Conservation (phyloP, 2,888 invertebrate species). For the Zele albiditarsus region DNA sequence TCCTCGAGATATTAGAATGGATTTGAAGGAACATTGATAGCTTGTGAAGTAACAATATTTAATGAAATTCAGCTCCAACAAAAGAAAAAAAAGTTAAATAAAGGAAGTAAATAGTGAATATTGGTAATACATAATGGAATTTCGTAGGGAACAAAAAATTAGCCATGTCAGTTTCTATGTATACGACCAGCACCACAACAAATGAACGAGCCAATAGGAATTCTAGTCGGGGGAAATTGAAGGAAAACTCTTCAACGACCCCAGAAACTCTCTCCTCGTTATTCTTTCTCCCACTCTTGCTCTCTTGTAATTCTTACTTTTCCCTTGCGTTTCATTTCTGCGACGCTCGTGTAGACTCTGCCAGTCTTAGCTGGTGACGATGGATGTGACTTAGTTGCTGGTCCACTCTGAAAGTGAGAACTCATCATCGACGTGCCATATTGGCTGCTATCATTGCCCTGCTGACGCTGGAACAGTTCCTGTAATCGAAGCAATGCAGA, state of each 20-base stretch:
- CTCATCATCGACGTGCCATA: constrained; percentile 79
- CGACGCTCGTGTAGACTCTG: constrained; percentile 92
- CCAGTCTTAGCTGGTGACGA: constrained; percentile 81
- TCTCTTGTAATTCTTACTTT: constrained; percentile 76
- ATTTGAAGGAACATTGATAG: no score
- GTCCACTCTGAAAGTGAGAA: constrained; percentile 81
- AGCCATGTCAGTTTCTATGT: not conserved
- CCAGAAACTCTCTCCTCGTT: not conserved
- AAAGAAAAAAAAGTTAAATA: not conserved
- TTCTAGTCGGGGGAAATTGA: constrained; percentile 17
- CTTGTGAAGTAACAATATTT: not conserved
- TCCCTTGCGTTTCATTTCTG: constrained; percentile 94
- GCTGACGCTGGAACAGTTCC: constrained; percentile 92
- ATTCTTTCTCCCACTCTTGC: not conserved
- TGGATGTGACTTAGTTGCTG: constrained; percentile 77
- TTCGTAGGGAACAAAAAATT: not conserved
- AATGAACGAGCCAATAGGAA: not conserved
- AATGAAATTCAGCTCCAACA: not conserved
- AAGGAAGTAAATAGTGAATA: not conserved
- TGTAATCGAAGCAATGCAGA: constrained; percentile 64
- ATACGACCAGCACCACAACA: not conserved
- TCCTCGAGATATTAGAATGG: not conserved
- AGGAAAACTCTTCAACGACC: constrained; percentile 25
- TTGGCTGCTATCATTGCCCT: constrained; percentile 77
- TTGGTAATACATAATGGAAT: not conserved